Percentiles rank a stretch among this genome's conserved stretches.
Conservation (phyloP, 2,888 invertebrate genomes). For the Lasius fuliginosus region DNA sequence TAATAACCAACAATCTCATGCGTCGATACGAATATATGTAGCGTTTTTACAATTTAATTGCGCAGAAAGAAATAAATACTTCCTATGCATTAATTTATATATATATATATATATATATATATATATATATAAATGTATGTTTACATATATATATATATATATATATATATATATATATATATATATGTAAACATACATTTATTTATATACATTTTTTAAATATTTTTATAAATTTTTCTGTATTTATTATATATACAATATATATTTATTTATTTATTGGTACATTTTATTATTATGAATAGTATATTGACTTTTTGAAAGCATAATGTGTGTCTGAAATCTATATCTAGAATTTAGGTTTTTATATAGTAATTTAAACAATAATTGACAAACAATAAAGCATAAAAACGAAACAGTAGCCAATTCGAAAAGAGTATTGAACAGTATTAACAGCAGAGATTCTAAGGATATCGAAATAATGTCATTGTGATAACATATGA, state of each 20-base stretch:
- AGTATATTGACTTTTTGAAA: too few relatives aligned
- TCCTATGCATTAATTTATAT: not conserved
- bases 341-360: too few relatives aligned
- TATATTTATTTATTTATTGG: too few relatives aligned
- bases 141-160: not conserved
- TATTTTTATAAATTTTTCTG: not conserved
- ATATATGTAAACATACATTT: not conserved
- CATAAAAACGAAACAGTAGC: too few relatives aligned
- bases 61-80: not conserved
- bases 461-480: too few relatives aligned
- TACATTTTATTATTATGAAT: too few relatives aligned
- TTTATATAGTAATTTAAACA: not conserved
- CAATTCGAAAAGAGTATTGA: too few relatives aligned
- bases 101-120: not conserved
- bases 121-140: not conserved
- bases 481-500: not conserved
- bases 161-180: not conserved
- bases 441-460: too few relatives aligned
- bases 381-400: not conserved
- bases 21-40: not conserved
- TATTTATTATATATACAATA: not conserved
- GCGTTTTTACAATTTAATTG: not conserved
- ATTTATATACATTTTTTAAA: not conserved
- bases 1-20: conserved; percentile 15
- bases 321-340: too few relatives aligned